Conservation (phyloP, 2,888 invertebrate genomes). For the Hipparchia semele region DNA sequence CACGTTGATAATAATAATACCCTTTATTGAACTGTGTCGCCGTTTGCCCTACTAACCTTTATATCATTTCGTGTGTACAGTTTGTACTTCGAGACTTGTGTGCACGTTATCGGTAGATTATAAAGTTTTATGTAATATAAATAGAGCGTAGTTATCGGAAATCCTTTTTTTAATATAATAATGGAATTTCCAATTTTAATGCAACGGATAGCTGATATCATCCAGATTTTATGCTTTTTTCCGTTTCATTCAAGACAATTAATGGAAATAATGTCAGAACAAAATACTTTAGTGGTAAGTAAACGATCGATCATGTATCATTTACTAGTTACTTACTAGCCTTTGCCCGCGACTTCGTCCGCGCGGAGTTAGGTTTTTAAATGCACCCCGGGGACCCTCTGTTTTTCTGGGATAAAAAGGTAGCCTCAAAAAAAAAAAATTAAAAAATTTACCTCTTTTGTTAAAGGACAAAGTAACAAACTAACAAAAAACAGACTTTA, state of each 20-base stretch:
- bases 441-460: too few species aligned
- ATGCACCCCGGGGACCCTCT: too few species aligned
- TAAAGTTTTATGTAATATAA: conserved; percentile 35
- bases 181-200: background rate
- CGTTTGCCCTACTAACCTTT: conserved; percentile 65
- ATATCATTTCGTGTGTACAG: conserved; percentile 47
- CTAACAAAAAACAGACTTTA: too few species aligned
- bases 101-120: conserved; percentile 30
- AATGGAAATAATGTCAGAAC: background rate
- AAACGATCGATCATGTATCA: background rate
- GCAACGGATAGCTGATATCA: too few species aligned
- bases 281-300: too few species aligned
- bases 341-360: too few species aligned
- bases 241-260: background rate
- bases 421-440: too few species aligned
- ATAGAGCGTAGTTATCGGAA: conserved; percentile 32
- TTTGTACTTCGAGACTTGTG: conserved; percentile 25
- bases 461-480: too few species aligned
- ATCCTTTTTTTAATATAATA: background rate
- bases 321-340: background rate
- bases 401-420: too few species aligned
- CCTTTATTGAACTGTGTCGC: conserved; percentile 42
- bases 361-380: too few species aligned
- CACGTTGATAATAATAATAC: conserved; percentile 28
- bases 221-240: background rate